These are phyloP conservation scores for Terrapene triunguis DNA, from an alignment of 2,113 vertebrate genomes.

Conservation along the genomic window DNA sequence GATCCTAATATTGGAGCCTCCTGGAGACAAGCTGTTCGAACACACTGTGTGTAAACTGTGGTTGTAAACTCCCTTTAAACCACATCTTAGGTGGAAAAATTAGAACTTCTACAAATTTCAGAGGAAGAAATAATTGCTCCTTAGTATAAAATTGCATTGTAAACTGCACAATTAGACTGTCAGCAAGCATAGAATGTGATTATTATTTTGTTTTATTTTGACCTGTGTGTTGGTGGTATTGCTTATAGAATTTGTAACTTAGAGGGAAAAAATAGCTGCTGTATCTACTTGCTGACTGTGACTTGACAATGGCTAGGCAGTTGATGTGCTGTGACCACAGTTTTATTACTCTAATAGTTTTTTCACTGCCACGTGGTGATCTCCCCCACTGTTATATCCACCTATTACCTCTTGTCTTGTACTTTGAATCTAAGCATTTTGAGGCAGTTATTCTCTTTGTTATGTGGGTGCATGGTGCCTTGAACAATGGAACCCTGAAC, in stretches of 20 bases:
- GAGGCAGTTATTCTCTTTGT: neutral
- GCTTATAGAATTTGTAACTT: neutral
- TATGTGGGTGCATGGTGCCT: neutral
- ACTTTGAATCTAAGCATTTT: neutral
- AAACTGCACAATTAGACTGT: neutral
- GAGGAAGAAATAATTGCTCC: neutral
- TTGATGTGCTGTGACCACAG: accelerated
- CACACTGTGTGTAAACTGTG: neutral
- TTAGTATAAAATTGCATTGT: neutral
- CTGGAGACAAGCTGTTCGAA: neutral
- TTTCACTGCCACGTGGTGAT: accelerated
- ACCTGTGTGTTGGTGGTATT: neutral
- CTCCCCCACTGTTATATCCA: accelerated
- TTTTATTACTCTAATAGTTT: neutral
- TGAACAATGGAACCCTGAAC: neutral
- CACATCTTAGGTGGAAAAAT: neutral
- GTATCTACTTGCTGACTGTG: neutral
- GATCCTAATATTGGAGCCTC: neutral
- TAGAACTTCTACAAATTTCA: neutral
- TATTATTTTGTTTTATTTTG: neutral
- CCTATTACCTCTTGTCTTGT: neutral
- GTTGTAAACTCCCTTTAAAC: neutral
- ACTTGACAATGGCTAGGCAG: neutral
- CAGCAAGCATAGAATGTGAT: neutral
- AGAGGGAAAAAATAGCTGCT: neutral